Base-by-base conservation (phyloP, 2,113 vertebrate genomes). In the Cryptotis parvus region DNA sequence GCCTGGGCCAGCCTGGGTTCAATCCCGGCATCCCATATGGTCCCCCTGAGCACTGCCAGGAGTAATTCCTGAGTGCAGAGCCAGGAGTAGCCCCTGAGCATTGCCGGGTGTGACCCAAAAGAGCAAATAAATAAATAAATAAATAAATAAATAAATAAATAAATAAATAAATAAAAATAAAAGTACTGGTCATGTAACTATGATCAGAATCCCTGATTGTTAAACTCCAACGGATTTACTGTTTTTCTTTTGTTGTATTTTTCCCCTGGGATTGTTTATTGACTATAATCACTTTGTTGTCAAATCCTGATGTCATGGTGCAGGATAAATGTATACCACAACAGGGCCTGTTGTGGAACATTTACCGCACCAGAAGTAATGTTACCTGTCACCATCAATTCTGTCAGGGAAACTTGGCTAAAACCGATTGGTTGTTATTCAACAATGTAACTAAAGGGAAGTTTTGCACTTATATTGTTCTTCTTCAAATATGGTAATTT, bases 241-340 rank as follows among this genome's bases (percentile, higher is more conserved):
- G 16, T 72, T 89, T 75, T 49, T 31, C 27, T 58, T 87, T 83
- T 61, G 14, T 43, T 83, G 69, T 31, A 3, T 58, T 52, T 70
- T n/a, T 4, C 79, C 49, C 22, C 33, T 66, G 55, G 66, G 4
- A 58, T 27, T 16, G 12, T 18, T 66, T 15, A 11, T 22, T 49
- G 26, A 5, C 20, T 8, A 10, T 16, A 26, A 18, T 8, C 9
- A 3, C 7, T 74, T 41, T 94, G 3, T 70, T 74, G 41, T 65
- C 11, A 45, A 65, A 66, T 14, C 7, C 14, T 78, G 72, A 73
- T 12, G 65, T 14, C 26, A 9, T 22, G 27, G 29, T 20, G 16
- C 20, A 73, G 16, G 6, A n/a, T 49, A 6, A 0, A 4, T 68
- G 2, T 2, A 6, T 5, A 5, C 1, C 3, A 1, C 6, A 4